These are phyloP conservation scores for Amblyopsis rosae DNA, from an alignment of 2,113 vertebrate species.

Conservation along the genomic window DNA sequence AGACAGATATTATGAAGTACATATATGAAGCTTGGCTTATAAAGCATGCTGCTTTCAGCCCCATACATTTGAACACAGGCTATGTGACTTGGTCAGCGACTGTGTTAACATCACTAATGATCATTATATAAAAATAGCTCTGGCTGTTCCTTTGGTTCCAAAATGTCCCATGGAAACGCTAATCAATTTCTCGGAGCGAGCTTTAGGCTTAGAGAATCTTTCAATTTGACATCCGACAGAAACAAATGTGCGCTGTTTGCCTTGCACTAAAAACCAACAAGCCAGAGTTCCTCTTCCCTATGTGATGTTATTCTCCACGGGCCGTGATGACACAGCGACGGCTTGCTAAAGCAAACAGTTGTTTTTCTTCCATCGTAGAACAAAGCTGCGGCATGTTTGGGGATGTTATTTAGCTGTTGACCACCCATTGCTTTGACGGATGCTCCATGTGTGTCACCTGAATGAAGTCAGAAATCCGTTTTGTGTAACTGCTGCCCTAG, in stretches of 20 bases:
- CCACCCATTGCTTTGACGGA: slow-evolving; percentile 59
- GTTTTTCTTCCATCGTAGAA: slow-evolving; percentile 59
- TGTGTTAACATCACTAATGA: no score
- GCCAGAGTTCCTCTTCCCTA: slow-evolving; percentile 39
- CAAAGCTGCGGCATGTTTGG: slow-evolving; percentile 47
- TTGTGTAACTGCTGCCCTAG: slow-evolving; percentile 56
- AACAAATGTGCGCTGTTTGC: not conserved
- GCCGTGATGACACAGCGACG: slow-evolving; percentile 50
- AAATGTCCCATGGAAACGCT: slow-evolving; percentile 26
- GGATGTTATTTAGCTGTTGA: slow-evolving; percentile 52
- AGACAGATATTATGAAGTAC: not conserved
- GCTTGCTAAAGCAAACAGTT: slow-evolving; percentile 49
- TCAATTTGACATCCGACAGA: slow-evolving; percentile 15
- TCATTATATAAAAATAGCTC: no score
- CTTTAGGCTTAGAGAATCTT: not conserved
- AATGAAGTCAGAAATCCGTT: slow-evolving; percentile 60
- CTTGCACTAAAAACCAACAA: not conserved
- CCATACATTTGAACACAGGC: no score
- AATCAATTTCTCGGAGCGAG: slow-evolving; percentile 6
- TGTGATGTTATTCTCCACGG: slow-evolving; percentile 47
- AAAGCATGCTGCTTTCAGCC: no score
- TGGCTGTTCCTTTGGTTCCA: slow-evolving; percentile 7
- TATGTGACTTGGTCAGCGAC: no score
- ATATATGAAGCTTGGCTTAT: no score
- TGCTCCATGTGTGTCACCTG: slow-evolving; percentile 60